Percentiles rank a stretch among this genome's conserved stretches.
Evolutionary conservation across 2,797 vertebrate species (phyloP).

Genomic region (Rhabdophis nuchalis): DNA sequence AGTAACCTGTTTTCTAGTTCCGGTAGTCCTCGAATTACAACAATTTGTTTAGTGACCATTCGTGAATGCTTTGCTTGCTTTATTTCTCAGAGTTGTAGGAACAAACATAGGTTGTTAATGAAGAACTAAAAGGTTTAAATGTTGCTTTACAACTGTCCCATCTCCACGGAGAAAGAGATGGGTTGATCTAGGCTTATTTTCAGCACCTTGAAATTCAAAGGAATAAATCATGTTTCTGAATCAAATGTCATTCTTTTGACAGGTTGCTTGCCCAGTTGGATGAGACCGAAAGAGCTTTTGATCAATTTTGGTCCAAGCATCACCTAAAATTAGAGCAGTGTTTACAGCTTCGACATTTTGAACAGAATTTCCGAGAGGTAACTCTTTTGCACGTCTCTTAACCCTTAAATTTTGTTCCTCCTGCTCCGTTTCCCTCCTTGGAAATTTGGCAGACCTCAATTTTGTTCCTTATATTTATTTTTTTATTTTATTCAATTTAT

Average conservation of each 20-base stretch:
- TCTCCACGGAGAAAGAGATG: background rate
- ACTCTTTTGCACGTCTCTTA: slow-evolving; percentile 21
- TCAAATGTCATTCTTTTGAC: slow-evolving; percentile 46
- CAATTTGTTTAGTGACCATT: background rate
- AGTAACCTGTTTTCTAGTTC: background rate
- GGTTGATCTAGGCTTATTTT: background rate
- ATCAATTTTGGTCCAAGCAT: slow-evolving; percentile 90
- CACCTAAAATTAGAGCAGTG: slow-evolving; percentile 89
- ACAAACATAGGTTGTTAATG: background rate
- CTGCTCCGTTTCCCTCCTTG: background rate
- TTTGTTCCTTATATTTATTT: background rate
- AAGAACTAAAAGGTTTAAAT: too few species aligned
- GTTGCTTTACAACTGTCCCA: background rate
- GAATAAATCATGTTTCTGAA: slow-evolving; percentile 1
- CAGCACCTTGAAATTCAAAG: background rate
- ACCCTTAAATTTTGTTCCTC: background rate
- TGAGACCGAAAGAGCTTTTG: slow-evolving; percentile 91
- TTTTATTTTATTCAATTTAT: too few species aligned
- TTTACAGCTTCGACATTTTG: slow-evolving; percentile 89
- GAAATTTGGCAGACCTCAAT: background rate
- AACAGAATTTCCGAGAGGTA: slow-evolving; percentile 90
- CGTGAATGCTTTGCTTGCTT: background rate
- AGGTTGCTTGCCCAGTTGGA: slow-evolving; percentile 88
- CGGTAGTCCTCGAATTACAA: background rate
- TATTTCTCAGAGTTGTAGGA: background rate